These are phyloP conservation scores for Coelopa frigida DNA, from an alignment of 1,140 invertebrate species.

Conservation along the genomic window DNA sequence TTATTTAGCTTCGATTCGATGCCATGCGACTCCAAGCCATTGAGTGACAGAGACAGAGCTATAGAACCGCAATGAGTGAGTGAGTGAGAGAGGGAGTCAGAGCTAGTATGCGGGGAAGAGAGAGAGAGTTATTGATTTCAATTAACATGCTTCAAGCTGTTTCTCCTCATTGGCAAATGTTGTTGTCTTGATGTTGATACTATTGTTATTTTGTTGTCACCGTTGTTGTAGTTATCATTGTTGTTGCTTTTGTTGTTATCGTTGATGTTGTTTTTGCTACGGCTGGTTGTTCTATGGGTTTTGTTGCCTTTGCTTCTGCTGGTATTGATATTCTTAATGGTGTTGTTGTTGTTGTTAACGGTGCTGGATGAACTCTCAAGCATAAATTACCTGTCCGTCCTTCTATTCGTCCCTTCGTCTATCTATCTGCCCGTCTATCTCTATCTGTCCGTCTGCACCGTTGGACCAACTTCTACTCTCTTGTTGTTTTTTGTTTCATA, in stretches of 20 bases:
- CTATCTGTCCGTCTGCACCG: neutral
- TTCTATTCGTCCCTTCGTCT: neutral
- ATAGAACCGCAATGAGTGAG: too few relatives aligned
- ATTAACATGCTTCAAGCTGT: constrained; percentile 5
- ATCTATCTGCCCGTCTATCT: neutral
- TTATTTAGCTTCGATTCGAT: too few relatives aligned
- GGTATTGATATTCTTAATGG: neutral
- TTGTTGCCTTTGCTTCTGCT: neutral
- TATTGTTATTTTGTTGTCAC: too few relatives aligned
- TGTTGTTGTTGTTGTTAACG: neutral
- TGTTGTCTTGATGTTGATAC: too few relatives aligned
- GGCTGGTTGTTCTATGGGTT: neutral
- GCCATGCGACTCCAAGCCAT: too few relatives aligned
- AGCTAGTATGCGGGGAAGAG: neutral
- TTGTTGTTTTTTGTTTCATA: too few relatives aligned
- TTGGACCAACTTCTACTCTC: neutral
- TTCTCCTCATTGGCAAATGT: too few relatives aligned
- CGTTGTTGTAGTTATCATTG: constrained; percentile 8
- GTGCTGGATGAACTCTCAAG: neutral
- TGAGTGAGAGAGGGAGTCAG: too few relatives aligned
- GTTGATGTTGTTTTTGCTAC: constrained; percentile 6
- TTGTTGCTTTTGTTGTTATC: constrained; percentile 5
- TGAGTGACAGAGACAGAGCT: too few relatives aligned
- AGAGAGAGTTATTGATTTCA: neutral
- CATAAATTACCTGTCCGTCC: too few relatives aligned